Conservation (phyloP, 92 coral and sea anemone species). For the Epizoanthus rinbou region DNA sequence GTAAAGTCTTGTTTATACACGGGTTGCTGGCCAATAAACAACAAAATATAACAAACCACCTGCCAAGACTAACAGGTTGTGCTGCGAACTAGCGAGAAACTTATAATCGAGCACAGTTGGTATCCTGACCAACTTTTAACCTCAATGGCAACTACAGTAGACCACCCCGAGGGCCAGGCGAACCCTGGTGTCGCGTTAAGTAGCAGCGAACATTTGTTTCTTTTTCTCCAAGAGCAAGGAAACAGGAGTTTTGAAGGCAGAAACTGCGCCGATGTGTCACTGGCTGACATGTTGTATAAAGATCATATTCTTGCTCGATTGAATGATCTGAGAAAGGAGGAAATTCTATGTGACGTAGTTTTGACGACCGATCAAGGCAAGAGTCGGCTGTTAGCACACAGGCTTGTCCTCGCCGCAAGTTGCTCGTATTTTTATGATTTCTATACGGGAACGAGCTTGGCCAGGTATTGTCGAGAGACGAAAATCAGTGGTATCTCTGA, state of each 20-base stretch:
- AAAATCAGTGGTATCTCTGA: slow-evolving; percentile 70
- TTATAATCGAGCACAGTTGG: not conserved
- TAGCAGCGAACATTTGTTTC: not conserved
- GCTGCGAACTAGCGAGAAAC: not conserved
- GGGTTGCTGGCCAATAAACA: not conserved
- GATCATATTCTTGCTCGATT: slow-evolving; percentile 47
- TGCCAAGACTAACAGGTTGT: slow-evolving; percentile 2
- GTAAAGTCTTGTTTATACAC: not conserved
- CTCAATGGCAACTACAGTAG: not conserved
- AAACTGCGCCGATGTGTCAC: not conserved
- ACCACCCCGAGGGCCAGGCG: not conserved
- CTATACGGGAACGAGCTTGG: slow-evolving; percentile 70
- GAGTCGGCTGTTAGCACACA: slow-evolving; percentile 78
- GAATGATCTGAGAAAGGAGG: slow-evolving; percentile 73
- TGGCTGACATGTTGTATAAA: slow-evolving; percentile 29
- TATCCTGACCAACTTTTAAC: not conserved
- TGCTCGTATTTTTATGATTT: slow-evolving; percentile 82
- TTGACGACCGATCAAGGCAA: slow-evolving; percentile 72
- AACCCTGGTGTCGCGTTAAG: not conserved
- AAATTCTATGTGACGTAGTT: slow-evolving; percentile 82
- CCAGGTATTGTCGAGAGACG: slow-evolving; percentile 70
- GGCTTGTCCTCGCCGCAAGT: slow-evolving; percentile 85
- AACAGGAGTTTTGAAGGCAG: slow-evolving; percentile 15
- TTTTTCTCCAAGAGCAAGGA: not conserved
- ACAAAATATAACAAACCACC: not conserved